Conservation (phyloP, 2,113 vertebrate species). For the Paedocypris sp. region DNA sequence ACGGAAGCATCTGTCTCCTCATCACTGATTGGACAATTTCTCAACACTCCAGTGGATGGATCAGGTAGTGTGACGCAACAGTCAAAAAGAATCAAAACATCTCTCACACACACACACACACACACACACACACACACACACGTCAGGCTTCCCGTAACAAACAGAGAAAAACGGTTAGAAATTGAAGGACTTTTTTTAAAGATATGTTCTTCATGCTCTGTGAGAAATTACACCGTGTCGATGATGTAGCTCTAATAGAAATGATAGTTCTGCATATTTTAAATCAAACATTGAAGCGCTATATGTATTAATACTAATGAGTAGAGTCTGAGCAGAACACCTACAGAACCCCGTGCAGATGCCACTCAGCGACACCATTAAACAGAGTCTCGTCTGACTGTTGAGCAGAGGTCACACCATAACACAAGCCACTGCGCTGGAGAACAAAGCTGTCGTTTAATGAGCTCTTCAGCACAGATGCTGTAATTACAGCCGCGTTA, state of each 20-base stretch:
- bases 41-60: neutral
- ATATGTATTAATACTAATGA: neutral
- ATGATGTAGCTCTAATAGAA: too few relatives aligned
- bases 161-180: too few relatives aligned
- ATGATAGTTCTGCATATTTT: too few relatives aligned
- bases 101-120: conserved; percentile 23
- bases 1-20: conserved; percentile 22
- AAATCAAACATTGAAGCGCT: neutral
- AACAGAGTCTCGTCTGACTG: conserved; percentile 8
- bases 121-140: neutral
- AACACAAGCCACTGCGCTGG: conserved; percentile 1
- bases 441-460: conserved; percentile 36
- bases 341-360: neutral
- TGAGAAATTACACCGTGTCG: too few relatives aligned
- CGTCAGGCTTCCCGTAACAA: neutral
- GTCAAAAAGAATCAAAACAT: conserved; percentile 30
- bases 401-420: neutral
- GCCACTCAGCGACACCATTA: neutral
- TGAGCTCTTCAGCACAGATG: conserved; percentile 27
- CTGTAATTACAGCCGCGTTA: conserved; percentile 40
- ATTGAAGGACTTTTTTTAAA: too few relatives aligned
- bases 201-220: too few relatives aligned
- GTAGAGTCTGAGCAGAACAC: neutral
- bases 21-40: conserved; percentile 44
- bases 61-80: conserved; percentile 27